These are phyloP conservation scores for Dicranocentrus wangi DNA, from an alignment of 2,888 invertebrate species.

Conservation along the genomic window DNA sequence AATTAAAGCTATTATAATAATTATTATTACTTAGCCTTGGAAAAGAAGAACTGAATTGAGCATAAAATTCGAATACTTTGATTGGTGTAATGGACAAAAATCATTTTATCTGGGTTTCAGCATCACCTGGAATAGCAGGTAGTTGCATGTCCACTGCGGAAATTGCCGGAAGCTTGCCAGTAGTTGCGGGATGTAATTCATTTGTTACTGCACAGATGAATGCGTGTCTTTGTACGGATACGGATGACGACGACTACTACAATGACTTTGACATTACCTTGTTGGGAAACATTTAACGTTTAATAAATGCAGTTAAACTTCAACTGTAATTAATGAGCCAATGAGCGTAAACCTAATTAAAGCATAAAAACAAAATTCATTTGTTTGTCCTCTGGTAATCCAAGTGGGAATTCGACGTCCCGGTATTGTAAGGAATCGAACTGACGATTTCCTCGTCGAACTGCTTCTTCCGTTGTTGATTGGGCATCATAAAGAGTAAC, in stretches of 20 bases:
- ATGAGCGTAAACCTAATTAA: background rate
- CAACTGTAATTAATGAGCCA: no score
- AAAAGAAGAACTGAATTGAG: no score
- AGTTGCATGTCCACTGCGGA: constrained; percentile 43
- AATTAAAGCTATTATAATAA: no score
- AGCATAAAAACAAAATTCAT: constrained; percentile 37
- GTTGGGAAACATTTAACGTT: no score
- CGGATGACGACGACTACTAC: no score
- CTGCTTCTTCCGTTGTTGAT: constrained; percentile 52
- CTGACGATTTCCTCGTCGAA: constrained; percentile 42
- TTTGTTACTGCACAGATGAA: constrained; percentile 38
- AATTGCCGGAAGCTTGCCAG: constrained; percentile 27
- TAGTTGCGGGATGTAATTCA: constrained; percentile 43
- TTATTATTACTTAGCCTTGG: background rate
- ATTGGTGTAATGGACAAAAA: background rate
- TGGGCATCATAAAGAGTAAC: constrained; percentile 50
- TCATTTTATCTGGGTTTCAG: background rate
- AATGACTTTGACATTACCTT: no score
- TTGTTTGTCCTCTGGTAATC: constrained; percentile 50
- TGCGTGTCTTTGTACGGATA: constrained; percentile 20
- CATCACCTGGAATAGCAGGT: background rate
- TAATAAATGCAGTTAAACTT: no score
- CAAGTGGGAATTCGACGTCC: constrained; percentile 47
- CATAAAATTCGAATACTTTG: no score
- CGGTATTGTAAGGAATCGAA: constrained; percentile 25